phyloP scores from a whole-genome alignment of 1,140 invertebrate genomes.

The Cydia strobilella region DNA sequence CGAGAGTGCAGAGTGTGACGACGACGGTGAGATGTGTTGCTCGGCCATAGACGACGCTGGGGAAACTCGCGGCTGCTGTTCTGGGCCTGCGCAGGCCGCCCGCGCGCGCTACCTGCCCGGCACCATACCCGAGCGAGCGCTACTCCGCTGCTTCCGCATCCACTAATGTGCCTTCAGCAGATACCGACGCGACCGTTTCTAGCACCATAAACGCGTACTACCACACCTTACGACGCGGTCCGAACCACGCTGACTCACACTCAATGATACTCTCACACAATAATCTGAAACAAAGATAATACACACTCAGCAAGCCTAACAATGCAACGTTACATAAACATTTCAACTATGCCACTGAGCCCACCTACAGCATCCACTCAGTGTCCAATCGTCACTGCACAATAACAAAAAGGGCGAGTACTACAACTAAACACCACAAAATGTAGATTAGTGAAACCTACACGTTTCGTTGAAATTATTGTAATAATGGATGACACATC shows the following conservation, averaged over 20 bases:
- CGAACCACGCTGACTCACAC: constrained; percentile 45
- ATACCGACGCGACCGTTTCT: constrained; percentile 34
- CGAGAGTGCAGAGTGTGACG: constrained; percentile 79
- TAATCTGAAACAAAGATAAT: constrained; percentile 74
- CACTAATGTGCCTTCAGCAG: constrained; percentile 48
- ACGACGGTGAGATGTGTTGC: constrained; percentile 77
- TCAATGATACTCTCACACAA: constrained; percentile 39
- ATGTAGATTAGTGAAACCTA: constrained; percentile 47
- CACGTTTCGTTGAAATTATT: constrained; percentile 69
- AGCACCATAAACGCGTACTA: constrained; percentile 56
- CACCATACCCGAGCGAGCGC: constrained; percentile 78
- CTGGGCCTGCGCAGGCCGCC: constrained; percentile 77
- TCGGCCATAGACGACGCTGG: constrained; percentile 81
- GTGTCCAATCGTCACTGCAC: constrained; percentile 13
- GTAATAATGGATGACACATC: constrained; percentile 73
- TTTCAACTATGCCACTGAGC: constrained; percentile 60
- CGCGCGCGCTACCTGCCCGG: constrained; percentile 78
- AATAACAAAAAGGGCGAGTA: constrained; percentile 21
- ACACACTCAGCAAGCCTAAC: constrained; percentile 65
- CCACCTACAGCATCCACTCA: constrained; percentile 55
- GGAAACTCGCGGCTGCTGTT: constrained; percentile 76
- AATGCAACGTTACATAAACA: constrained; percentile 78
- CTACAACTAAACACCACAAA: constrained; percentile 37
- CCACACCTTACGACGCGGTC: constrained; percentile 37
- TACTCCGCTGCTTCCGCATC: constrained; percentile 66